Evolutionary conservation across 2,888 invertebrate genomes (phyloP), one percentile per base, ranked within the genome.

Genomic region (Drosophila ustulata): DNA sequence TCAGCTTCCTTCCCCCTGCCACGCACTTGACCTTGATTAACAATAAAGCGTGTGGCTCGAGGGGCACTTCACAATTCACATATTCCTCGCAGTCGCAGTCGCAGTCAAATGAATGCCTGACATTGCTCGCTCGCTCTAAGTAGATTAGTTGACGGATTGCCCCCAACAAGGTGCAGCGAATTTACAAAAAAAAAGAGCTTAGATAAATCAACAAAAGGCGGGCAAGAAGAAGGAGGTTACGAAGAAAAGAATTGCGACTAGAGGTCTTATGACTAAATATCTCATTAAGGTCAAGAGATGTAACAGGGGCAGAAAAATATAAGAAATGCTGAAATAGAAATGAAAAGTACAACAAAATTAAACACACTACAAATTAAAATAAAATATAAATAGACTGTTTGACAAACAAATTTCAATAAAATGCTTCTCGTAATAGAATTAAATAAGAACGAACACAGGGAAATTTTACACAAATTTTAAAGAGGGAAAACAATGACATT

Each of bases 21-120:
- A 5, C 45, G 28, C 26, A 30, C 26, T 70, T 75, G 75, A 79
- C 76, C 76, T 79, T 69, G 75, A 43, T 57, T 55, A 55, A 71
- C 65, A 71, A 71, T 32, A 59, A 71, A 32, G 63, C n/a, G 18
- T 45, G 50, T 55, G 30, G 46, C 43, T 55, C 37, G 46, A 65
- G 26, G 55, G 23, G 47, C 56, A 34, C 55, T 49, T 51, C 23
- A 62, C 51, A 58, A 46, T 46, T n/a, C 51, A 43, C 74, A 51
- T 50, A 39, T 30, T 23, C 32, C 2, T 34, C 39, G 26, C 45
- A 11, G 13, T 26, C 39, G 26, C 45, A 11, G 13, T 26, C 13
- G 45, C 8, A 28, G 43, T 34, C 52, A 55, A 46, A 47, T 57
- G 46, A 7, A 23, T 26, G 34, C 66, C 56, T 76, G 66, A 43